Evolutionary conservation across 2,113 vertebrate species (phyloP), one percentile per base, ranked within the genome.

Genomic region (Strigops habroptila): DNA sequence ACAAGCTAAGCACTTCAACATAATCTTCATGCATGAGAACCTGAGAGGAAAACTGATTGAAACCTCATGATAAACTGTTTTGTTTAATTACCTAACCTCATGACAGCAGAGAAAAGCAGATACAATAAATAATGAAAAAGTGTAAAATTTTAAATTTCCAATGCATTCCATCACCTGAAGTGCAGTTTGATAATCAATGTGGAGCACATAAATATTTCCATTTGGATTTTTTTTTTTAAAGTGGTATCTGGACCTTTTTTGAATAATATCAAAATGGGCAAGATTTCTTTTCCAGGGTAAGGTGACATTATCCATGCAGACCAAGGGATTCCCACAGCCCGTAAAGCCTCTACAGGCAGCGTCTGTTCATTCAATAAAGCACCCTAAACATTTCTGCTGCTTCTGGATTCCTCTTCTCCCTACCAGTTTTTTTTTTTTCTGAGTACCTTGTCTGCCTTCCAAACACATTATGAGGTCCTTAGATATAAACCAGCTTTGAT

Each of bases 401-500:
- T 89, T 92, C 74, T 92, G 86, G 35, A 91, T 94, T 93, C 73
- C 80, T 82, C 55, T 75, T 74, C 35, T 95, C 59, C 52, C 27
- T 27, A 82, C 7, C 12, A 43, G 0, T 0, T 41, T 84, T 84
- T 41, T 74, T 81, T 62, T 7, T 39, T 43, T 4, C 48, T 81
- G 43, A 95, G 73, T 87, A n/a, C 81, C 91, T 95, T 95, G 86
- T 97, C 88, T 95, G 74, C 85, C 79, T 96, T 96, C 94, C 92
- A 96, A 90, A 89, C 80, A 86, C 73, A 62, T 95, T 14, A 1
- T 78, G 82, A 94, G 30, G 70, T 71, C 80, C 49, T 81, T 80
- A 87, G 88, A 95, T 96, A 49, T 94, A 96, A 97, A 94, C 82
- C 96, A 95, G 80, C 85, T 95, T 96, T 80, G 87, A 88, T 82